Evolutionary conservation across 2,113 vertebrate genomes (phyloP).

Genomic region (Garra rufa): DNA sequence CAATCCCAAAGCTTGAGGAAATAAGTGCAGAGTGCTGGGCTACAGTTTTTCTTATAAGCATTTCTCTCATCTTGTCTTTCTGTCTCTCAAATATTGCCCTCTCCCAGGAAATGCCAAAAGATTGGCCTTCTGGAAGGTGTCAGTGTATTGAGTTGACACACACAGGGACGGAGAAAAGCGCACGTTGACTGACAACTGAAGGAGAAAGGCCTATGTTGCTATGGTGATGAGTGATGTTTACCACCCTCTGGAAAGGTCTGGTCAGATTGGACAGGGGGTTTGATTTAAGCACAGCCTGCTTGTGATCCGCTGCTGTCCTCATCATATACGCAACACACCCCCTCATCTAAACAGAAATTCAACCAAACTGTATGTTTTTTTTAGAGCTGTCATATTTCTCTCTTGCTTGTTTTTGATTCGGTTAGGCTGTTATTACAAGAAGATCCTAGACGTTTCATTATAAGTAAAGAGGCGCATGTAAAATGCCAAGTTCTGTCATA

Average conservation of each 20-base stretch:
- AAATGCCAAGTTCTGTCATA: too few relatives aligned
- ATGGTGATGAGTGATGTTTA: slow-evolving; percentile 27
- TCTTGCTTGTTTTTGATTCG: background rate
- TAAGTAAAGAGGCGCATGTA: background rate
- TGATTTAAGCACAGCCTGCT: background rate
- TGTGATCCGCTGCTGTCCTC: background rate
- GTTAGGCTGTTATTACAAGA: background rate
- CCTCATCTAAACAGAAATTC: background rate
- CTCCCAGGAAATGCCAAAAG: background rate
- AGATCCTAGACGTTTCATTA: background rate
- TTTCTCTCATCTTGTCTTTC: background rate
- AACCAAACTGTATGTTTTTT: background rate
- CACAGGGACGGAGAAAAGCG: slow-evolving; percentile 3
- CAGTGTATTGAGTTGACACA: background rate
- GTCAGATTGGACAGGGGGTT: background rate
- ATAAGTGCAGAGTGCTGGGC: background rate
- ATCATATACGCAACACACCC: background rate
- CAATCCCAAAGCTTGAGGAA: background rate
- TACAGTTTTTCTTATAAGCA: background rate
- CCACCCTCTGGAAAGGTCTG: background rate
- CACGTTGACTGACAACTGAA: slow-evolving; percentile 7
- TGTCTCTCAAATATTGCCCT: background rate
- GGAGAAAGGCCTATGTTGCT: slow-evolving; percentile 19
- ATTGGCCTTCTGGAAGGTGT: slow-evolving; percentile 21
- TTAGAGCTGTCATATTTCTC: background rate